Conservation (phyloP, 2,888 invertebrate genomes). For the Hipparchia sbordonii region DNA sequence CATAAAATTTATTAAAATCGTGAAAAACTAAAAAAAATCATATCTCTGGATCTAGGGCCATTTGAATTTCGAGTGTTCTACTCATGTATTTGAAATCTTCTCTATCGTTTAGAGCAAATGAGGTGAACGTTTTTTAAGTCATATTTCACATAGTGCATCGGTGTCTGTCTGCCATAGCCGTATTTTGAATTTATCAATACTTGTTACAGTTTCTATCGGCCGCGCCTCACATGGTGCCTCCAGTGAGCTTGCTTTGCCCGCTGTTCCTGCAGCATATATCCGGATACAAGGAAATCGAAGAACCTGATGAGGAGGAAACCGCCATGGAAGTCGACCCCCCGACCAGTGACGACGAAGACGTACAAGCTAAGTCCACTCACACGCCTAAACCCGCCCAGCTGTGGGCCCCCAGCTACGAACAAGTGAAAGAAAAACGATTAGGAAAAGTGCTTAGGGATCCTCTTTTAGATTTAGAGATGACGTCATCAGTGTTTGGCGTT, state of each 20-base stretch:
- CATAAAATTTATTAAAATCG: too few relatives aligned
- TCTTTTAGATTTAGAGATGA: constrained; percentile 59
- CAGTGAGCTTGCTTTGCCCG: constrained; percentile 68
- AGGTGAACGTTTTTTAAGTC: too few relatives aligned
- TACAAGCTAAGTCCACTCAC: constrained; percentile 45
- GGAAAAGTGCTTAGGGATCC: constrained; percentile 65
- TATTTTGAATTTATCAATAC: too few relatives aligned
- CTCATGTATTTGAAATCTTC: too few relatives aligned
- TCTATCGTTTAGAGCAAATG: too few relatives aligned
- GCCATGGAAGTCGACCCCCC: constrained; percentile 54
- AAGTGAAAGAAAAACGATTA: constrained; percentile 73
- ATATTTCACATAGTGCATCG: too few relatives aligned
- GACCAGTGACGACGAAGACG: constrained; percentile 67
- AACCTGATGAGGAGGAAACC: constrained; percentile 47
- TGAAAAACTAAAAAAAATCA: too few relatives aligned
- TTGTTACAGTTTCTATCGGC: constrained; percentile 68
- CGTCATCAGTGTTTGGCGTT: constrained; percentile 58
- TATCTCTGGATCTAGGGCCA: too few relatives aligned
- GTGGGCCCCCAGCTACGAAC: constrained; percentile 72
- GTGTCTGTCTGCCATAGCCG: too few relatives aligned
- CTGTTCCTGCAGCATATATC: constrained; percentile 70
- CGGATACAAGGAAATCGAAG: constrained; percentile 55
- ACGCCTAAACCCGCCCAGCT: constrained; percentile 58
- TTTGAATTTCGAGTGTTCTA: too few relatives aligned
- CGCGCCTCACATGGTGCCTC: constrained; percentile 75